Evolutionary conservation across 2,888 invertebrate species (phyloP).

Genomic region (Eilema sororculum): DNA sequence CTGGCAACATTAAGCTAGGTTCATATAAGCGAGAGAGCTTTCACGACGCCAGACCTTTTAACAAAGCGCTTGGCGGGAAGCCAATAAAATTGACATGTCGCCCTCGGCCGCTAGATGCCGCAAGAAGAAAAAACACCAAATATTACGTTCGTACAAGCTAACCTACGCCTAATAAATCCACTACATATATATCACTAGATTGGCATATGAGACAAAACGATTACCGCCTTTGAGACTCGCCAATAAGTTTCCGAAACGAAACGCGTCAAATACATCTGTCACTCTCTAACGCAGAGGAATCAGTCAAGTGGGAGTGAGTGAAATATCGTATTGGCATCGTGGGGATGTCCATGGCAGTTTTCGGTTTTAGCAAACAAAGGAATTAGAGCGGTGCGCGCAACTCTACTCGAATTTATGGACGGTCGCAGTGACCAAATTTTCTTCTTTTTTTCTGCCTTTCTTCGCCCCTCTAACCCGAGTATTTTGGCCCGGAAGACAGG

Average conservation of each 20-base stretch:
- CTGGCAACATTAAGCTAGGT: conserved; percentile 52
- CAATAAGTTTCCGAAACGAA: conserved; percentile 55
- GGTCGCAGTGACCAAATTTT: conserved; percentile 77
- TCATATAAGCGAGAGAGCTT: conserved; percentile 60
- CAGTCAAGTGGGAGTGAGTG: conserved; percentile 79
- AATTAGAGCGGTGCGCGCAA: conserved; percentile 79
- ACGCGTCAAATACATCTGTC: conserved; percentile 70
- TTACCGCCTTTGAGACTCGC: conserved; percentile 61
- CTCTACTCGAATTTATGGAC: conserved; percentile 77
- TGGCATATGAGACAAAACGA: conserved; percentile 62
- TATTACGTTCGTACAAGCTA: conserved; percentile 55
- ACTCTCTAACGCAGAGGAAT: conserved; percentile 71
- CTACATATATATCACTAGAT: conserved; percentile 58
- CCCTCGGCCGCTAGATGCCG: conserved; percentile 70
- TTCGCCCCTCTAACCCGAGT: conserved; percentile 56
- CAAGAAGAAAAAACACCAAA: conserved; percentile 58
- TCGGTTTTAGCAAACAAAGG: conserved; percentile 84
- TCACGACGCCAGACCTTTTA: conserved; percentile 71
- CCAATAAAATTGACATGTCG: conserved; percentile 67
- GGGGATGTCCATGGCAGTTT: conserved; percentile 76
- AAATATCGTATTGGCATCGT: conserved; percentile 73
- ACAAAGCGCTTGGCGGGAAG: conserved; percentile 74
- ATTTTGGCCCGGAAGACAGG: conserved; percentile 62
- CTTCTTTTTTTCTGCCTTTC: conserved; percentile 67
- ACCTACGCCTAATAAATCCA: conserved; percentile 64